Evolutionary conservation across 2,888 invertebrate genomes (phyloP).

Genomic region (Scrobipalpa atriplicella): DNA sequence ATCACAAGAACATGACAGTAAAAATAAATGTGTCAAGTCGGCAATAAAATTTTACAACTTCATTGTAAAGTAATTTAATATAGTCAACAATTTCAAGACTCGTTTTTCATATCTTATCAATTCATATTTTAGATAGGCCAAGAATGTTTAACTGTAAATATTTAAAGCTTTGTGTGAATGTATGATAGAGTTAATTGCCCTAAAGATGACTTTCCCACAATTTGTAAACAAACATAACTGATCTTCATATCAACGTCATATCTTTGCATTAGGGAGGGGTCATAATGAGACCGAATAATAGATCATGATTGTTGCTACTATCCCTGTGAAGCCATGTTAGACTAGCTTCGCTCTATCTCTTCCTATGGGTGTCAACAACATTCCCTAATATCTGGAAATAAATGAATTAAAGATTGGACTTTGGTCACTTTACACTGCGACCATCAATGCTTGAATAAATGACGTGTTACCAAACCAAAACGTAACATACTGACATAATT

Average conservation of each 20-base stretch:
- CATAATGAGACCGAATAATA: not conserved
- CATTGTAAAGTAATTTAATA: not conserved
- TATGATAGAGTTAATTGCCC: conserved; percentile 14
- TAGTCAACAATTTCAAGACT: not conserved
- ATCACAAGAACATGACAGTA: not conserved
- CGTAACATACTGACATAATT: no score
- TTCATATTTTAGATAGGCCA: not conserved
- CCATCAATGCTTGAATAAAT: no score
- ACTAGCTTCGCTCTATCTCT: no score
- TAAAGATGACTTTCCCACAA: conserved; percentile 39
- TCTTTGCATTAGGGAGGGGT: conserved; percentile 26
- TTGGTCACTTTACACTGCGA: no score
- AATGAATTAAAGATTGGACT: no score
- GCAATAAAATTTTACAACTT: conserved; percentile 22
- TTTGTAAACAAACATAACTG: conserved; percentile 41
- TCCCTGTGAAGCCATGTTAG: not conserved
- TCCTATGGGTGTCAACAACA: no score
- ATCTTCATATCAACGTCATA: conserved; percentile 34
- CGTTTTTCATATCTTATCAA: conserved; percentile 20
- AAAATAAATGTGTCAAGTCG: conserved; percentile 16
- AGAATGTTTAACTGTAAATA: conserved; percentile 1
- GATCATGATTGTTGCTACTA: not conserved
- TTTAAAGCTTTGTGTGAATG: conserved; percentile 13
- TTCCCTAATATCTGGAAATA: no score
- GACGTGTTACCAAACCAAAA: no score